Evolutionary conservation across 2,113 vertebrate genomes (phyloP), one percentile per base, ranked within the genome.

Genomic region (Stegostoma tigrinum): DNA sequence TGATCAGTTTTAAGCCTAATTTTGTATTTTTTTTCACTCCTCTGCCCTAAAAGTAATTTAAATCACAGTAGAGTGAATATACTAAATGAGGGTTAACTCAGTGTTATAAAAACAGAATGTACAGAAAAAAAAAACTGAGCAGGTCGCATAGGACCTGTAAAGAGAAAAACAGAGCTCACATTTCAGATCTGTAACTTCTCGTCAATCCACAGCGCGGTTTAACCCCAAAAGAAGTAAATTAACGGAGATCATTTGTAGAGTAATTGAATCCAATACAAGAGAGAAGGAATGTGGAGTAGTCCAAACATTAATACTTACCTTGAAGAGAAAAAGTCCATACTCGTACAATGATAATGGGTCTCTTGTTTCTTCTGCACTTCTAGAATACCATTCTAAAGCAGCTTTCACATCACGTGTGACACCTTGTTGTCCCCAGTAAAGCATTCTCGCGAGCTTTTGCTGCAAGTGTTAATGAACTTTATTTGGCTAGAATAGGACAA

Each of bases 341-440:
- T 99, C 98, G 17, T 99, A 99, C 97, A 99, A 98, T 64, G 98
- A 96, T 0, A 97, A 96, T 0, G 98, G 98, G 95, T 99, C 98
- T 95, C 97, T 98, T 67, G 98, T 98, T 97, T 98, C 98, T 97
- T 97, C 97, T 19, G 98, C 99, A 0, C 98, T 98, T 96, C 97
- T 98, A 96, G 98, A 97, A 0, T 98, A 98, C 99, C 98, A 99
- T 96, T 98, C 98, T n/a, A 98, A 96, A 0, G 98, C 99, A 0
- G 97, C 97, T 94, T 96, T 96, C 0, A 97, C 96, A 96, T 99
- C 98, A 97, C 98, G 99, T 24, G 97, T 96, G 89, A 98, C 97
- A 17, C 98, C 98, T 96, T 98, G 98, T 14, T 98, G 98, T 34
- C 99, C 99, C 98, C 98, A 99, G 96, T 98, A 98, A 38, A 98